These are phyloP conservation scores for Tachysurus vachellii DNA, from an alignment of 2,113 vertebrate genomes.

Conservation along the genomic window DNA sequence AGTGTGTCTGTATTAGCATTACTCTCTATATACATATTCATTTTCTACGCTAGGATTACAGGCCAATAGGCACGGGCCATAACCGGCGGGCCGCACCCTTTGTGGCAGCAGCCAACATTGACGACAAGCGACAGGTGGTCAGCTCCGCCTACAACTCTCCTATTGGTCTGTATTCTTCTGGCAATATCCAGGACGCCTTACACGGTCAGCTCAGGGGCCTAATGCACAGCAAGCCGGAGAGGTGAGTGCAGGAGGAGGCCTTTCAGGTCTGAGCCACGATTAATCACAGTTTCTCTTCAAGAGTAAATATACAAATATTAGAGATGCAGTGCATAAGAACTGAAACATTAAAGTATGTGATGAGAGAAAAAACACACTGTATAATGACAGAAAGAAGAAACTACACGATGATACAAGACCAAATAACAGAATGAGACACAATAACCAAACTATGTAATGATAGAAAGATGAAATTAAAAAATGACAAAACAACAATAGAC, in stretches of 20 bases:
- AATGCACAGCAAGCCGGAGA: constrained; percentile 77
- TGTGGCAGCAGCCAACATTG: constrained; percentile 92
- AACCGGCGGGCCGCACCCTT: constrained; percentile 95
- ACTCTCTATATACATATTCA: background rate
- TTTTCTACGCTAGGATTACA: constrained; percentile 82
- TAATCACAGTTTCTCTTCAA: background rate
- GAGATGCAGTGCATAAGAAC: background rate
- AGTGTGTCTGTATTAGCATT: background rate
- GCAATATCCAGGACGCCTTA: constrained; percentile 95
- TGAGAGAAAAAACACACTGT: background rate
- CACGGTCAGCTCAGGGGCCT: constrained; percentile 92
- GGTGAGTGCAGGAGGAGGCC: constrained; percentile 73
- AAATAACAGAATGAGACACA: background rate
- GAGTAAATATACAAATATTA: too few species aligned
- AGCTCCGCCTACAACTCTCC: constrained; percentile 97
- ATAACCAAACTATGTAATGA: background rate
- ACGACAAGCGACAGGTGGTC: constrained; percentile 96
- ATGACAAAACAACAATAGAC: background rate
- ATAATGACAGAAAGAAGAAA: background rate
- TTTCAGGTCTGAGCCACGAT: background rate
- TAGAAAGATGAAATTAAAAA: background rate
- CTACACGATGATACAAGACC: background rate
- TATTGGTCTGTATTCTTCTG: constrained; percentile 95
- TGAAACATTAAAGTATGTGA: background rate
- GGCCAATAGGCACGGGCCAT: constrained; percentile 87